These are phyloP conservation scores for Elmis aenea DNA, from an alignment of 2,888 invertebrate species.

Conservation along the genomic window DNA sequence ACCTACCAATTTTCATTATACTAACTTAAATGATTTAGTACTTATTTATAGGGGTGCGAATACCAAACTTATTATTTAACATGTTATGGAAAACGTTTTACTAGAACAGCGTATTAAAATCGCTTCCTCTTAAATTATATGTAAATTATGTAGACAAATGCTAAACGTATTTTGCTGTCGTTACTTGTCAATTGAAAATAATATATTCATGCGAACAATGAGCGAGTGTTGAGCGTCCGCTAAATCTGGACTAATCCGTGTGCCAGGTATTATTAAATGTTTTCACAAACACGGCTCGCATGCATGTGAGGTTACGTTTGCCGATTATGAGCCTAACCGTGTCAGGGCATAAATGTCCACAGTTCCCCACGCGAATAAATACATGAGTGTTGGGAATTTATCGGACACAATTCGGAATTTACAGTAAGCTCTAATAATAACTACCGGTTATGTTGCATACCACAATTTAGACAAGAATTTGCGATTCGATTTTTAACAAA, in stretches of 20 bases:
- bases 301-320: slow-evolving; percentile 16
- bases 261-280: slow-evolving; percentile 22
- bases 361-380: slow-evolving; percentile 20
- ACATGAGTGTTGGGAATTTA: slow-evolving; percentile 21
- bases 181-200: too few species aligned
- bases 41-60: too few species aligned
- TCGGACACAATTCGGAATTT: slow-evolving; percentile 23
- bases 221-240: neutral
- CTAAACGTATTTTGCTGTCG: too few species aligned
- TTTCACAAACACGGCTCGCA: slow-evolving; percentile 18
- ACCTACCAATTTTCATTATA: too few species aligned
- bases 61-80: too few species aligned
- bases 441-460: slow-evolving; percentile 3
- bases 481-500: slow-evolving; percentile 3
- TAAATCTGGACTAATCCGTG: slow-evolving; percentile 17
- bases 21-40: too few species aligned
- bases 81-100: too few species aligned
- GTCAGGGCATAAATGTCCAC: slow-evolving; percentile 22
- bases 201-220: too few species aligned
- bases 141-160: too few species aligned
- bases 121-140: too few species aligned
- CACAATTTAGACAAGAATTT: slow-evolving; percentile 6
- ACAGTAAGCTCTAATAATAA: slow-evolving; percentile 19
- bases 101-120: too few species aligned
- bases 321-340: slow-evolving; percentile 13